A percentile compares a stretch with the other conserved stretches of the same genome.
phyloP scores from a whole-genome alignment of 2,888 invertebrate species.

The Julus scandinavius region DNA sequence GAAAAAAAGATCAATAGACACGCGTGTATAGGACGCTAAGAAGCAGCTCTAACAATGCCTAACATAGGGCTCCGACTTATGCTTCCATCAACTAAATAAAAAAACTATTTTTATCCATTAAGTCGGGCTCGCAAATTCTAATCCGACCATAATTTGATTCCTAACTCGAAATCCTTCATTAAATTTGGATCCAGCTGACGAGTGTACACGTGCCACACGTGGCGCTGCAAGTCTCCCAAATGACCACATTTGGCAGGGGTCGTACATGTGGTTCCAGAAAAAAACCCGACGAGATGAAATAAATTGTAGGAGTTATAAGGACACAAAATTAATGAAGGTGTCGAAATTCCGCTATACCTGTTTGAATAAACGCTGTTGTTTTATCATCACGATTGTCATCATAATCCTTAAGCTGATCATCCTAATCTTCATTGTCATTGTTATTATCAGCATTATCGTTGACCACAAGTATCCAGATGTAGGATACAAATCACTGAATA shows the following conservation, averaged over 20 bases:
- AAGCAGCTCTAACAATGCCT: background rate
- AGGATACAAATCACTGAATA: too few species aligned
- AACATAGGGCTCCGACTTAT: constrained; percentile 17
- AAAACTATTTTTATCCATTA: constrained; percentile 27
- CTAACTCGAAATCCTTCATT: constrained; percentile 21
- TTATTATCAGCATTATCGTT: too few species aligned
- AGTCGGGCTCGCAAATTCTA: constrained; percentile 21
- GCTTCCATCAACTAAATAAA: constrained; percentile 19
- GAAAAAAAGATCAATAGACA: constrained; percentile 49
- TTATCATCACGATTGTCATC: too few species aligned
- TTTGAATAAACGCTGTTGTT: too few species aligned
- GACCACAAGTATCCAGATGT: too few species aligned
- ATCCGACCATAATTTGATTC: constrained; percentile 33
- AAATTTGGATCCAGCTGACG: constrained; percentile 27
- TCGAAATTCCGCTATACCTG: too few species aligned
- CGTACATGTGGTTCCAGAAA: too few species aligned
- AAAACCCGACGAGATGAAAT: too few species aligned
- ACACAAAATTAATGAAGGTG: too few species aligned
- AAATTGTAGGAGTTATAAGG: too few species aligned
- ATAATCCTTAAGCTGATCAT: too few species aligned
- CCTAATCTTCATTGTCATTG: too few species aligned
- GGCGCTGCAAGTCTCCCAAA: background rate
- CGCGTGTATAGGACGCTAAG: constrained; percentile 8
- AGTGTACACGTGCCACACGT: background rate
- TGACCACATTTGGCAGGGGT: background rate